Evolutionary conservation across 2,113 vertebrate species (phyloP), one percentile per base, ranked within the genome.

Genomic region (Lagopus leucura): DNA sequence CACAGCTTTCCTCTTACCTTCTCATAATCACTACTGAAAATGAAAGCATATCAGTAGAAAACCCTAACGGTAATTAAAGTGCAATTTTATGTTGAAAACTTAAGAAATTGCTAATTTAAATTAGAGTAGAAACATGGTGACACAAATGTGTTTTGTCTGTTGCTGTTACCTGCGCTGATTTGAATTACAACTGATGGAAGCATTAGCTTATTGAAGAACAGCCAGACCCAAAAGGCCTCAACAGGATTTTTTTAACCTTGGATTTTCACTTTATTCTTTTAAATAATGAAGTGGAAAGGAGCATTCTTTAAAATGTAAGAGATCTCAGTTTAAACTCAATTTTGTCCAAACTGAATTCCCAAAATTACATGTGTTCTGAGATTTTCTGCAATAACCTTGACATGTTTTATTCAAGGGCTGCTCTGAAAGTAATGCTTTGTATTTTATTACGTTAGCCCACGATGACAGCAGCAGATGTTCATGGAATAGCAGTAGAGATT

Each of bases 51-150:
- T 58, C 22, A 43, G 36, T 17, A 11, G 21, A 66, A 86, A 92
- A 85, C 24, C 32, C 32, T 7, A 22, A 36, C 12, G 76, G 82
- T 82, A 86, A 88, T 76, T 38, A 52, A 83, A 63, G 34, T 19
- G 63, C 28, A 91, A 69, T 5, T 84, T 82, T 50, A 67, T 52
- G 43, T 64, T 83, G 86, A 89, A 86, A 93, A 91, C 61, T 43
- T 13, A 73, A 57, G 72, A 86, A 42, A 65, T 0, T 18, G n/a
- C 6, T 75, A 27, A 5, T 88, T 90, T 72, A 73, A 76, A 79
- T 82, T 21, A n/a, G 9, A 52, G 43, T 7, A 42, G 19, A 24
- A 55, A 47, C 32, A 36, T 8, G 58, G 45, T 6, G 27, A 90
- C 11, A 84, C 21, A 52, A 86, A 90, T 4, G 21, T n/a, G 30